Evolutionary conservation across 2,888 invertebrate species (phyloP), one percentile per base, ranked within the genome.

Genomic region (Fabriciana adippe): DNA sequence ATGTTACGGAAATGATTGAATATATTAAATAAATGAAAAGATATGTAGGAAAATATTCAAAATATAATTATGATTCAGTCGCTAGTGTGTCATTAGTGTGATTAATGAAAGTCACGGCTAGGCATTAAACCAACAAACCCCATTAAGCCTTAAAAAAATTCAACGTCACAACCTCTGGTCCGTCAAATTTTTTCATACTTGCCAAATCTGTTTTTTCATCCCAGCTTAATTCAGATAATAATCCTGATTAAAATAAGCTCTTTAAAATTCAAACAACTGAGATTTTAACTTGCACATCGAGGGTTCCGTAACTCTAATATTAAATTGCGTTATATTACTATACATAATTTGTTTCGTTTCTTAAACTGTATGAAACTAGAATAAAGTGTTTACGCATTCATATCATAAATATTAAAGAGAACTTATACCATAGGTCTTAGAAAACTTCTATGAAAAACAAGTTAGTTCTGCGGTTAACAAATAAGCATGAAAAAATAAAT

Each of bases 41-140:
- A 51, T 14, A 41, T 35, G 11, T 31, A 31, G 50, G 50, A 35
- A 50, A 55, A 21, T 41, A 41, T 41, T 31, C 26, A 26, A 47
- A 45, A 50, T 50, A 48, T 14, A 60, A 55, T 54, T 54, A 66
- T 61, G 15, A 35, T 35, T 48, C 50, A 18, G 48, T 66, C 47
- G 26, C 15, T 55, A 65, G 65, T 41, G 35, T 41, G 35, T 55
- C 65, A 68, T 70, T 70, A 70, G 68, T 70, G 15, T 65, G 68
- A 70, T 70, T 68, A 70, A 70, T 70, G 70, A 63, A 62, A 59
- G 64, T 65, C 70, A 70, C 65, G 70, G 55, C 67, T 63, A 68
- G 68, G 68, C 68, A 65, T 68, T 68, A 65, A 70, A 63, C 55
- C 62, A 64, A 62, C 64, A 64, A 55, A 60, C 64, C 60, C 61